These are phyloP conservation scores for Chrysochloris asiatica DNA, from an alignment of 2,113 vertebrate species.

Conservation along the genomic window DNA sequence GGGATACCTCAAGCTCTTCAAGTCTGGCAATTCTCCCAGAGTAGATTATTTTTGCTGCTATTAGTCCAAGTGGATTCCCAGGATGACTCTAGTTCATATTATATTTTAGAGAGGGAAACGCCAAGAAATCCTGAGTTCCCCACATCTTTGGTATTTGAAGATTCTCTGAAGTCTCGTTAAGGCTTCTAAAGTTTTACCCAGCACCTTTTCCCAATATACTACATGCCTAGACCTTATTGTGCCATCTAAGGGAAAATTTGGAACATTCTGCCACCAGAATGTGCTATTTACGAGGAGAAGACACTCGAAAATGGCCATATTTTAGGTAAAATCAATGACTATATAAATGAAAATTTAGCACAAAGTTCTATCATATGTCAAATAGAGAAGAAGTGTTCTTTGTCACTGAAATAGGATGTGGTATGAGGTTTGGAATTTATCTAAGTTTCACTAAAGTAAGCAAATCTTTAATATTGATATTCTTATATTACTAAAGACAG, in stretches of 20 bases:
- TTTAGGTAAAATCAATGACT: constrained; percentile 49
- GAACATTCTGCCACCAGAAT: neutral
- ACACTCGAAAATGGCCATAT: constrained; percentile 14
- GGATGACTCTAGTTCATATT: neutral
- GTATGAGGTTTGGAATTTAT: neutral
- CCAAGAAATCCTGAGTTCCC: neutral
- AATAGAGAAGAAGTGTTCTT: neutral
- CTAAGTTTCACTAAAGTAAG: neutral
- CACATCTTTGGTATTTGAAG: neutral
- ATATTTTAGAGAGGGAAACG: neutral
- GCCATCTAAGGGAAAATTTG: neutral
- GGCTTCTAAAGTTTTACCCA: neutral
- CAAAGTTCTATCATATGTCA: neutral
- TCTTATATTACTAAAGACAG: neutral
- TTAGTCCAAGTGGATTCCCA: neutral
- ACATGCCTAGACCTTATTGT: neutral
- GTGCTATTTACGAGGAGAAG: neutral
- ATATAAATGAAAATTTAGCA: constrained; percentile 24
- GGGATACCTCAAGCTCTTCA: neutral
- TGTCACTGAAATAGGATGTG: neutral
- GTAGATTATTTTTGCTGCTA: neutral
- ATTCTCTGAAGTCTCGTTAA: neutral
- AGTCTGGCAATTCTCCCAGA: neutral
- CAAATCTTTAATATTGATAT: neutral
- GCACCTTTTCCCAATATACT: neutral